phyloP scores from a whole-genome alignment of 2,888 invertebrate genomes.

The Dynastes maya region DNA sequence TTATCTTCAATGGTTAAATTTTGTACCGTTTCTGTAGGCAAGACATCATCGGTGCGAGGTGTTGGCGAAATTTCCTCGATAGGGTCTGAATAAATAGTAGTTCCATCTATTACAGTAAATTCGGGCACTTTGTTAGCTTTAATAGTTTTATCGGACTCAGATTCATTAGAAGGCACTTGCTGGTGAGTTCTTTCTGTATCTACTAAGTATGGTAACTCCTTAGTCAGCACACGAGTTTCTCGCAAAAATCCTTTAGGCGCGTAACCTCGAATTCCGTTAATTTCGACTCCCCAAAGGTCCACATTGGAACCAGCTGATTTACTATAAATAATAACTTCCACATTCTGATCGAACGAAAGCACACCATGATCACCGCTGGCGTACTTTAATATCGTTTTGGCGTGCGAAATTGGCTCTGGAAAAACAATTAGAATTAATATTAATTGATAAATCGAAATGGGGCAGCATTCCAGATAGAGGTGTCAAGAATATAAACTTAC shows the following conservation, averaged over 20 bases:
- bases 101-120: conserved; percentile 78
- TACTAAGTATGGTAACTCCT: conserved; percentile 68
- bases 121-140: conserved; percentile 57
- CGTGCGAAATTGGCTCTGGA: conserved; percentile 77
- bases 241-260: conserved; percentile 74
- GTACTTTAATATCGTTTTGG: conserved; percentile 75
- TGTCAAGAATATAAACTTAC: conserved; percentile 70
- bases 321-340: conserved; percentile 77
- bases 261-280: conserved; percentile 80
- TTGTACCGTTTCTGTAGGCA: conserved; percentile 21
- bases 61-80: conserved; percentile 45
- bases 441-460: conserved; percentile 37
- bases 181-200: conserved; percentile 66
- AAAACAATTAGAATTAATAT: conserved; percentile 40
- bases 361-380: conserved; percentile 72
- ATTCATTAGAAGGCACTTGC: conserved; percentile 58
- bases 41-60: conserved; percentile 32
- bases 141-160: conserved; percentile 9
- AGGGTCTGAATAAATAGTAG: conserved; percentile 72
- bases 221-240: conserved; percentile 74
- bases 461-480: conserved; percentile 46
- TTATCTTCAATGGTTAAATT: not conserved
- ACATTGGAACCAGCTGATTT: conserved; percentile 78
- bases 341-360: conserved; percentile 76
- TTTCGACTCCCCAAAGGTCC: conserved; percentile 81